Percentiles rank a stretch among this genome's conserved stretches.
These are phyloP conservation scores for Drosophila mayri DNA, from an alignment of 1,140 invertebrate species.

Conservation along the genomic window DNA sequence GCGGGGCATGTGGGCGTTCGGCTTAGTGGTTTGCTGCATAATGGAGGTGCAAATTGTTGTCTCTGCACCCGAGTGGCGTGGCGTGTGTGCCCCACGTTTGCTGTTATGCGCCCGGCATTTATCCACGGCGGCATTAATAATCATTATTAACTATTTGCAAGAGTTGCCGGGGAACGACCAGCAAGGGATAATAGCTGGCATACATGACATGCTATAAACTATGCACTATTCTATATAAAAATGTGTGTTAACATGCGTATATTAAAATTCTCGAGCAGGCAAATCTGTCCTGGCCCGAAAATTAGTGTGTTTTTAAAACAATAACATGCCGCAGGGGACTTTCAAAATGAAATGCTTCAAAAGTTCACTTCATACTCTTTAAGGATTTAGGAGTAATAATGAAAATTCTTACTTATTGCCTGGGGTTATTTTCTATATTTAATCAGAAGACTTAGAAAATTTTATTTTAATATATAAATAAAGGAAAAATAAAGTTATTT, in stretches of 20 bases:
- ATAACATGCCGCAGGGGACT: constrained; percentile 5
- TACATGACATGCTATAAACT: constrained; percentile 9
- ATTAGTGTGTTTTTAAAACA: constrained; percentile 44
- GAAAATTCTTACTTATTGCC: neutral
- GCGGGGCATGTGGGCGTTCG: neutral
- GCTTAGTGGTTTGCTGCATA: constrained; percentile 43
- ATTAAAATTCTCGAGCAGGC: constrained; percentile 36
- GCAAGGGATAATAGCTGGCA: constrained; percentile 27
- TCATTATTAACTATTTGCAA: constrained; percentile 65
- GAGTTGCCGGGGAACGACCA: constrained; percentile 9
- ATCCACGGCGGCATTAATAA: constrained; percentile 64
- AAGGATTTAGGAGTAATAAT: neutral
- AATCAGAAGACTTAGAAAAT: neutral
- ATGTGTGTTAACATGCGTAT: constrained; percentile 17
- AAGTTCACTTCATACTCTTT: neutral
- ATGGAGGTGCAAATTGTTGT: constrained; percentile 53
- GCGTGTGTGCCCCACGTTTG: constrained; percentile 37
- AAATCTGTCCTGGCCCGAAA: constrained; percentile 29
- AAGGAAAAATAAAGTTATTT: neutral
- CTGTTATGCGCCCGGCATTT: constrained; percentile 43
- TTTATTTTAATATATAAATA: neutral
- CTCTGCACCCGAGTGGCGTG: constrained; percentile 16
- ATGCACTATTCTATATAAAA: neutral
- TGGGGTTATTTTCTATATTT: neutral
- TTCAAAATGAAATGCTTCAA: constrained; percentile 2